Evolutionary conservation across 2,797 vertebrate species (phyloP), one percentile per base, ranked within the genome.

Genomic region (Tympanoctomys barrerae): DNA sequence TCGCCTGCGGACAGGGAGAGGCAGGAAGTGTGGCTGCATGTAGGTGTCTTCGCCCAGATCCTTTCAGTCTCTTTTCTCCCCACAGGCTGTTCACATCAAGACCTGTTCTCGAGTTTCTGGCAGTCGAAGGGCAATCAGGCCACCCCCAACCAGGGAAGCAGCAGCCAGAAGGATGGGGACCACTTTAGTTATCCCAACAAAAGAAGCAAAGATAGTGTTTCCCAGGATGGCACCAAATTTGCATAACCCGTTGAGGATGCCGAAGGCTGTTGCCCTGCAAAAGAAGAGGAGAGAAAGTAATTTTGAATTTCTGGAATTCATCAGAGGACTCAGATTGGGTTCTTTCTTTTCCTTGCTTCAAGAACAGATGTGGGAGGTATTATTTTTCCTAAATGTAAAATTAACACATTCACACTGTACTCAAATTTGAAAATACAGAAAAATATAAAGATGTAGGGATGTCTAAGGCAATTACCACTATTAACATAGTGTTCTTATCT

Each of bases 91-190:
- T 99, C 99, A 99, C 98, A 99, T 99, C 94, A 99, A 99, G 98
- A 99, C 99, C 97, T 99, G 99, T 81, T 99, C 99, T 90, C 99
- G 98, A 16, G 99, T 99, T 97, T 99, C 99, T 5, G 99, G 99
- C 96, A 99, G 98, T 95, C 99, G 99, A 79, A 99, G 98, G 46
- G 99, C 99, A 0, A 99, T 98, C 97, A 99, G 98, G 8, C 99
- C 99, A 75, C 99, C 99, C 6, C 99, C 99, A n/a, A 99, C 99
- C 24, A 99, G 98, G 24, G 99, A 99, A 0, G 99, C 98, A 95
- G 99, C 99, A 97, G 99, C 99, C 98, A 99, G 97, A 75, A 99
- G 99, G 97, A 99, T 99, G 97, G 99, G 99, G 95, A 99, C 96
- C 94, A 99, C 99, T 98, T 99, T 99, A 19, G 99, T 99, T 97